Percentiles rank a stretch among this genome's conserved stretches.
These are phyloP conservation scores for Psittacara wagleri DNA, from an alignment of 2,113 vertebrate species.

Conservation along the genomic window DNA sequence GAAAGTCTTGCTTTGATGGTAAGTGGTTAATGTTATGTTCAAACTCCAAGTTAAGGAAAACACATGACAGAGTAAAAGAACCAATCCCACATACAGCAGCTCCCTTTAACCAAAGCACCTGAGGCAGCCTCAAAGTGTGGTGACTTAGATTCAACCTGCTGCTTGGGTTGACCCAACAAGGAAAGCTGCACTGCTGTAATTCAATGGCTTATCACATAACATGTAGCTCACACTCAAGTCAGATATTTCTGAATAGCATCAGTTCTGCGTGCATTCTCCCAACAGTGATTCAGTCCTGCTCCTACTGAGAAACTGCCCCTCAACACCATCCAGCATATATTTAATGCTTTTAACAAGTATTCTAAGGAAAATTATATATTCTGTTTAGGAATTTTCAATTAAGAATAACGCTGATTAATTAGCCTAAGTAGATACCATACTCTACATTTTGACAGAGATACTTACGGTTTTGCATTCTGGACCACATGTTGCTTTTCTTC, in stretches of 20 bases:
- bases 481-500: neutral
- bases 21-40: neutral
- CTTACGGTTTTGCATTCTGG: neutral
- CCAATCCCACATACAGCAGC: neutral
- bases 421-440: neutral
- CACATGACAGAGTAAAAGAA: neutral
- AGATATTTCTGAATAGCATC: neutral
- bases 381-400: neutral
- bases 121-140: neutral
- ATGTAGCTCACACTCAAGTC: neutral
- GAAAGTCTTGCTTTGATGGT: neutral
- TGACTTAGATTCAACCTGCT: neutral
- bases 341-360: slow-evolving; percentile 76
- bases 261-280: neutral
- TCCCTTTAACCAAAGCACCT: neutral
- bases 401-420: neutral
- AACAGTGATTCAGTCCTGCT: neutral
- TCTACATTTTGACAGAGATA: neutral
- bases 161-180: neutral
- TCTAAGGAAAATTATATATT: slow-evolving; percentile 75
- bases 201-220: neutral
- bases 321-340: fast-evolving
- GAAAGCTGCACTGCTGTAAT: neutral
- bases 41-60: neutral
- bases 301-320: neutral